Evolutionary conservation across 2,888 invertebrate species (phyloP), one percentile per base, ranked within the genome.

Genomic region (Brassicogethes aeneus): DNA sequence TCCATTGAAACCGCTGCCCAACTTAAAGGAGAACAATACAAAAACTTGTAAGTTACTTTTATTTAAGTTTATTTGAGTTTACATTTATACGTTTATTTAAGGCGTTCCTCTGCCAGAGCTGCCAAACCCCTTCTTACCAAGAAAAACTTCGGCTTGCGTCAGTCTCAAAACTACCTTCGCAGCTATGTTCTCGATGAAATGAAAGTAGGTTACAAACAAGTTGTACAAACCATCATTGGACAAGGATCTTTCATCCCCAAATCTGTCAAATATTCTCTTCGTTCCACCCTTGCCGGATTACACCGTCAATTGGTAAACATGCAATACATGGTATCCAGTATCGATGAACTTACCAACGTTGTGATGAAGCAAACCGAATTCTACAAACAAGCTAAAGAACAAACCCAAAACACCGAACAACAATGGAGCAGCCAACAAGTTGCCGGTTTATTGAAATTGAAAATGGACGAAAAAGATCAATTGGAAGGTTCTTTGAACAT

Each of bases 241-340:
- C 71, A 75, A 13, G 79, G 82, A 54, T 71, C 68, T 46, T 50
- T 70, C 10, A 52, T 73, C 33, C 80, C 82, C 1, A 76, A 74
- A 50, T 58, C 57, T 7, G 1, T 67, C 2, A 61, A 60, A 41
- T 53, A 61, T 13, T 42, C 41, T 5, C 30, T 66, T 3, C 48
- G 52, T 16, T 48, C 54, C 8, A 59, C 59, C 17, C 49, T 64
- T n/a, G n/a, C n/a, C n/a, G n/a, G n/a, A n/a, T n/a, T n/a, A n/a
- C n/a, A n/a, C n/a, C n/a, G n/a, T n/a, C 31, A 69, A 68, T 35
- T 72, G 69, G 29, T 61, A 43, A 51, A 49, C 23, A 44, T 65
- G 15, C 50, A 59, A 36, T 61, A 59, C 3, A 61, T 70, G 59
- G 56, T 71, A 2, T 72, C 75, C 15, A 73, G 70, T n/a, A n/a